Evolutionary conservation across 2,888 invertebrate species (phyloP).

Genomic region (Antheraea assamensis): DNA sequence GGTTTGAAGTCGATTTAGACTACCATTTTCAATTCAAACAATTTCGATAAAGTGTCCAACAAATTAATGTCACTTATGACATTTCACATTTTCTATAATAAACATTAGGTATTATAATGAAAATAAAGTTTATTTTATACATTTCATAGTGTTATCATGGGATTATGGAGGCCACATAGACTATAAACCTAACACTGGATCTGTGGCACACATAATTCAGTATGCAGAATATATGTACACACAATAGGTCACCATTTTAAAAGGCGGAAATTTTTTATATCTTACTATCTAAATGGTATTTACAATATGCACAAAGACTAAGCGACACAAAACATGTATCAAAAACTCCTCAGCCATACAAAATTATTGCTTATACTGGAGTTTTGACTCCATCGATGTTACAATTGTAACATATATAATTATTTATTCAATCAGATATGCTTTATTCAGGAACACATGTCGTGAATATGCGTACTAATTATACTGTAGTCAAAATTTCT

Average conservation of each 20-base stretch:
- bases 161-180: conserved; percentile 28
- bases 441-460: conserved; percentile 53
- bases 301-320: conserved; percentile 77
- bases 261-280: conserved; percentile 72
- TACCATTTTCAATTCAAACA: not conserved
- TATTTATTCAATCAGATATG: conserved; percentile 67
- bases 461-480: conserved; percentile 48
- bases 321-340: conserved; percentile 61
- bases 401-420: conserved; percentile 46
- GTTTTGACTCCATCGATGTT: conserved; percentile 44
- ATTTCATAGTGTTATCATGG: not conserved
- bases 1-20: too few species aligned
- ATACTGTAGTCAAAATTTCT: conserved; percentile 41
- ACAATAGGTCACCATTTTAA: conserved; percentile 62
- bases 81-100: not conserved
- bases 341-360: conserved; percentile 51
- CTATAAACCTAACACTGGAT: conserved; percentile 35
- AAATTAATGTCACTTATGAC: not conserved
- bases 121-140: not conserved
- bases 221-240: conserved; percentile 35
- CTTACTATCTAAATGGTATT: conserved; percentile 63
- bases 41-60: not conserved
- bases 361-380: conserved; percentile 61
- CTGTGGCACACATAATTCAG: conserved; percentile 32
- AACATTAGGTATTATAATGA: not conserved